A percentile compares a stretch with the other conserved stretches of the same genome.
These are phyloP conservation scores for Gambelia wislizenii DNA, from an alignment of 2,797 vertebrate species.

Conservation along the genomic window DNA sequence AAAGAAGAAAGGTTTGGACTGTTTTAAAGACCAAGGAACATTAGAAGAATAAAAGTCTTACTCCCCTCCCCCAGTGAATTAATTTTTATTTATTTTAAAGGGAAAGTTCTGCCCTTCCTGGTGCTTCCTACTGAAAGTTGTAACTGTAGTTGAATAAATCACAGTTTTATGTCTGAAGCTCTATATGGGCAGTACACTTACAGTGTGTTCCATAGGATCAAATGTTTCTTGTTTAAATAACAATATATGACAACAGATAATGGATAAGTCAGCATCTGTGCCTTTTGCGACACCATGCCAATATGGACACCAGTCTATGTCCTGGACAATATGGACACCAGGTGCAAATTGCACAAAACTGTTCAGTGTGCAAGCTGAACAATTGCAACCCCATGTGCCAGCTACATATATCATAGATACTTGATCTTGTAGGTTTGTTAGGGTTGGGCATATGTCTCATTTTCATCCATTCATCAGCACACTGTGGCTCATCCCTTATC, in stretches of 20 bases:
- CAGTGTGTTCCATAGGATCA: neutral
- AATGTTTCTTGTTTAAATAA: neutral
- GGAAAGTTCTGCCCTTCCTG: neutral
- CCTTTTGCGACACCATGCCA: neutral
- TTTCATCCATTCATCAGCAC: neutral
- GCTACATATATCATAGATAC: neutral
- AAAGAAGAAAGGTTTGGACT: neutral
- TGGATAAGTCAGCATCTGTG: neutral
- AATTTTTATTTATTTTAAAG: neutral
- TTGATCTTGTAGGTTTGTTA: neutral
- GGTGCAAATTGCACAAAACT: neutral
- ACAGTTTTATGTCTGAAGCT: neutral
- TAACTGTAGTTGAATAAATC: constrained; percentile 7
- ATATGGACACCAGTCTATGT: neutral
- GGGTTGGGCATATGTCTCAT: neutral
- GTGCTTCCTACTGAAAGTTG: neutral
- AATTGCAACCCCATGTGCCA: neutral
- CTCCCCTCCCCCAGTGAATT: neutral
- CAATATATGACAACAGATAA: neutral
- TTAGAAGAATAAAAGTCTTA: neutral
- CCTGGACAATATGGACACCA: neutral
- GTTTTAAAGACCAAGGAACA: no score
- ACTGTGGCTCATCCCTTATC: neutral
- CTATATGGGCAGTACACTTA: neutral
- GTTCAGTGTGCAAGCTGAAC: neutral